Percentiles rank a stretch among this genome's conserved stretches.
Conservation (phyloP, 92 coral and sea anemone species). For the Actinostola sp. region DNA sequence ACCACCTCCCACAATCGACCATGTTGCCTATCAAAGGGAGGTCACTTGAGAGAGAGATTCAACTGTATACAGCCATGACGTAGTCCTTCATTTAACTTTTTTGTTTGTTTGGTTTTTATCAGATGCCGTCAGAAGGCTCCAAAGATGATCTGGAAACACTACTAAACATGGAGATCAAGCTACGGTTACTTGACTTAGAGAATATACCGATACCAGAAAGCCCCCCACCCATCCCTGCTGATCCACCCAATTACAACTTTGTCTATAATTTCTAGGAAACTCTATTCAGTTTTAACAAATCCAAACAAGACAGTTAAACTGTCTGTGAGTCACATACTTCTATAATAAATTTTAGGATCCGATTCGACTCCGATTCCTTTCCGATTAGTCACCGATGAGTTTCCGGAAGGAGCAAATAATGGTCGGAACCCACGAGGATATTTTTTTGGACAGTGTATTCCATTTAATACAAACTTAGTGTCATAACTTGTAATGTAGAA, state of each 20-base stretch:
- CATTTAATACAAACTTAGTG: too few species aligned
- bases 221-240: slow-evolving; percentile 82
- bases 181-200: slow-evolving; percentile 85
- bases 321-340: not conserved
- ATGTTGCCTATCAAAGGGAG: too few species aligned
- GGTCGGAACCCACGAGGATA: too few species aligned
- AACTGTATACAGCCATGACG: too few species aligned
- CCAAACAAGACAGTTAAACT: not conserved
- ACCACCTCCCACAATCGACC: too few species aligned
- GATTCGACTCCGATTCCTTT: not conserved
- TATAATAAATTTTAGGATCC: not conserved
- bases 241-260: slow-evolving; percentile 93
- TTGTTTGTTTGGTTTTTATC: slow-evolving; percentile 10
- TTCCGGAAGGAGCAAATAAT: not conserved
- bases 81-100: not conserved
- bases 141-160: slow-evolving; percentile 82
- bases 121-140: slow-evolving; percentile 79
- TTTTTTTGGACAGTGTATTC: too few species aligned
- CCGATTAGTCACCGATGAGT: not conserved
- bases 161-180: slow-evolving; percentile 95
- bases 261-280: slow-evolving; percentile 72
- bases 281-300: not conserved
- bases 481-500: too few species aligned
- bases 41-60: too few species aligned
- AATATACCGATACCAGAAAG: slow-evolving; percentile 79